Evolutionary conservation across 2,113 vertebrate genomes (phyloP).

Genomic region (Rhodinocichla rosea): DNA sequence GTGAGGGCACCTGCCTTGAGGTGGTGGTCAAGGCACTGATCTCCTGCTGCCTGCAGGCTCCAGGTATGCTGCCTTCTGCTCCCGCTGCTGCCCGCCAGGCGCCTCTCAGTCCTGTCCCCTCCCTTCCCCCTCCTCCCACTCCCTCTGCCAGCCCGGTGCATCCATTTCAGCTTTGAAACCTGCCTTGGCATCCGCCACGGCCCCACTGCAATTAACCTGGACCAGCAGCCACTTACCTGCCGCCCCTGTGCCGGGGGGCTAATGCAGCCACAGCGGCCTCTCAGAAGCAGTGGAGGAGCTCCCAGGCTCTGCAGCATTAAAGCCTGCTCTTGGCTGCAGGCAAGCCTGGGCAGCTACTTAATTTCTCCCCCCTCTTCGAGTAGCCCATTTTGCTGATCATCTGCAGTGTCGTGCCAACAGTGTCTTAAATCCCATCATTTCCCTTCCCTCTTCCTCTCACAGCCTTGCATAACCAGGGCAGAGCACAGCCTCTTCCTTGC

Average conservation of each 20-base stretch:
- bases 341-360: slow-evolving; percentile 10
- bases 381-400: slow-evolving; percentile 58
- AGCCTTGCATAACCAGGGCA: slow-evolving; percentile 35
- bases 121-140: not conserved
- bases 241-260: not conserved
- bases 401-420: slow-evolving; percentile 68
- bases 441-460: slow-evolving; percentile 24
- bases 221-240: not conserved
- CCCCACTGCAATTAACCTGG: not conserved
- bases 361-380: not conserved
- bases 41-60: not conserved
- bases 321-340: not conserved
- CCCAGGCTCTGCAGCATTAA: not conserved
- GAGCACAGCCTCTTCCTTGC: slow-evolving; percentile 20
- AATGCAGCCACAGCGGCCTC: fast-evolving
- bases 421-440: slow-evolving; percentile 73
- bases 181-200: slow-evolving; percentile 41
- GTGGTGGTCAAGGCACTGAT: not conserved
- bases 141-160: not conserved
- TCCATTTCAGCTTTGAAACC: slow-evolving; percentile 41
- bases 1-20: not conserved
- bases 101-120: not conserved
- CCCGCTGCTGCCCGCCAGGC: fast-evolving
- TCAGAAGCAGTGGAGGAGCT: not conserved
- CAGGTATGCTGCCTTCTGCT: not conserved